Evolutionary conservation across 2,888 invertebrate species (phyloP).

Genomic region (Euplexia lucipara): DNA sequence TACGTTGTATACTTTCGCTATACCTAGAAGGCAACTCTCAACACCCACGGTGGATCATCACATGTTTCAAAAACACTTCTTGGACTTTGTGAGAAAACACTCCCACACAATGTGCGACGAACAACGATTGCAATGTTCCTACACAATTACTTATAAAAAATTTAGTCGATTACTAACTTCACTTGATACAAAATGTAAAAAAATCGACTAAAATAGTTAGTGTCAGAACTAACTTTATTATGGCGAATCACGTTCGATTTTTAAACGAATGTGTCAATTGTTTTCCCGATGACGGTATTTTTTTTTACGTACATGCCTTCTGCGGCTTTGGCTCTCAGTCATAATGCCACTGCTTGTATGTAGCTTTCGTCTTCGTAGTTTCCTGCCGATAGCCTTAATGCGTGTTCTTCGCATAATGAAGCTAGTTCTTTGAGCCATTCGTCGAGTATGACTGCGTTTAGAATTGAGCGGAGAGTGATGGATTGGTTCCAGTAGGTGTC

Average conservation of each 20-base stretch:
- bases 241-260: constrained; percentile 54
- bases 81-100: constrained; percentile 39
- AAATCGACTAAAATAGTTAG: constrained; percentile 50
- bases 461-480: constrained; percentile 81
- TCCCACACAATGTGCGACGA: constrained; percentile 37
- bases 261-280: constrained; percentile 64
- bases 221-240: constrained; percentile 49
- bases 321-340: constrained; percentile 81
- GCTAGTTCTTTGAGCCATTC: constrained; percentile 99
- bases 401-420: constrained; percentile 98
- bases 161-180: constrained; percentile 41
- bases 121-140: constrained; percentile 24
- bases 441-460: constrained; percentile 96
- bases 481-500: constrained; percentile 88
- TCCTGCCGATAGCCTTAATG: constrained; percentile 88
- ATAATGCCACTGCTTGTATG: constrained; percentile 84
- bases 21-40: constrained; percentile 65
- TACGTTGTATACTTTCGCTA: constrained; percentile 56
- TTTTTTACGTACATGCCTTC: constrained; percentile 64
- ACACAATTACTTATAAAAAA: constrained; percentile 25
- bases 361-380: constrained; percentile 83
- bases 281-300: constrained; percentile 56
- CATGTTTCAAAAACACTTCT: constrained; percentile 59
- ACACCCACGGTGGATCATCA: constrained; percentile 62
- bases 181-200: constrained; percentile 29